Percentiles rank a stretch among this genome's conserved stretches.
Conservation (phyloP, 2,113 vertebrate species). For the Rhinolophus sinicus region DNA sequence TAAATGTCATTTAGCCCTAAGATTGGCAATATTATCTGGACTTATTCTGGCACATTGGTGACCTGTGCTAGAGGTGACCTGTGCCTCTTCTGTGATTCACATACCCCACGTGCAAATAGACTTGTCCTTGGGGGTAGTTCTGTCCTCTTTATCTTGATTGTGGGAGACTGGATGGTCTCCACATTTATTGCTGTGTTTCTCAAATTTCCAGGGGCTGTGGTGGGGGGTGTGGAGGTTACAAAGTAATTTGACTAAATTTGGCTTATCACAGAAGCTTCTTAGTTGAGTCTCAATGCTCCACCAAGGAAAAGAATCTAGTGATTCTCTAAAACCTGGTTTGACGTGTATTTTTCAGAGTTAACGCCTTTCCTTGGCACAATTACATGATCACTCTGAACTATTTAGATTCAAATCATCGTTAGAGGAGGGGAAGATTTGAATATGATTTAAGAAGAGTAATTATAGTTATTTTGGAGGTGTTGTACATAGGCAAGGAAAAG, state of each 20-base stretch:
- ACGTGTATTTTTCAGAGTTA: conserved; percentile 21
- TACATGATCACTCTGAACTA: neutral
- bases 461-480: neutral
- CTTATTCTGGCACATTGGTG: neutral
- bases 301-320: neutral
- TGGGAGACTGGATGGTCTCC: neutral
- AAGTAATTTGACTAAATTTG: neutral
- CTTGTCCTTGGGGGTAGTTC: neutral
- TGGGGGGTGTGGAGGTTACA: neutral
- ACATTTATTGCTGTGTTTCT: neutral
- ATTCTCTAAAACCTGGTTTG: neutral
- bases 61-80: neutral
- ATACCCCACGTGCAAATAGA: neutral
- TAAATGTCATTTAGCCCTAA: neutral
- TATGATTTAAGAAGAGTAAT: conserved; percentile 11
- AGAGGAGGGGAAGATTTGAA: neutral
- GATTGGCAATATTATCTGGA: neutral
- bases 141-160: neutral
- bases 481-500: neutral
- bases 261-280: conserved; percentile 19
- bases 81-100: neutral
- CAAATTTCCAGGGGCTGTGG: neutral
- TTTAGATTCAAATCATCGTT: neutral
- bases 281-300: neutral
- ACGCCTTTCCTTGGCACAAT: neutral